Conservation (phyloP, 2,888 invertebrate species). For the Apamea monoglypha region DNA sequence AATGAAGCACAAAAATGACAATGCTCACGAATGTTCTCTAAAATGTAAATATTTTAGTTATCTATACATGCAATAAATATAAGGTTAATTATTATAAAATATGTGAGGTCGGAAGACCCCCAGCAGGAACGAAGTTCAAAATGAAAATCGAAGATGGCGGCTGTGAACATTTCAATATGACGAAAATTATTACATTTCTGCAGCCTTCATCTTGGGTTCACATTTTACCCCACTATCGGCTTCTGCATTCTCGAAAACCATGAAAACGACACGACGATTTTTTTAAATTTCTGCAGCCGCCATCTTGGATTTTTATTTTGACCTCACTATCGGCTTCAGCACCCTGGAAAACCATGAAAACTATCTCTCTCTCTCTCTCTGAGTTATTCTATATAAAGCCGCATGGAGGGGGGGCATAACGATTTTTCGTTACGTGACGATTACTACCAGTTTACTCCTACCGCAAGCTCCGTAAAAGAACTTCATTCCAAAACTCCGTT, state of each 20-base stretch:
- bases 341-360: too few relatives aligned
- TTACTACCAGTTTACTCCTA: too few relatives aligned
- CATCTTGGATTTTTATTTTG: not conserved
- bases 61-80: not conserved
- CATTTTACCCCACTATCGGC: not conserved
- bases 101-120: not conserved
- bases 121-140: not conserved
- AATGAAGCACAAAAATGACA: not conserved
- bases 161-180: not conserved
- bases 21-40: not conserved
- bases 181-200: not conserved
- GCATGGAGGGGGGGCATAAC: too few relatives aligned
- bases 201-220: not conserved
- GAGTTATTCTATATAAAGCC: too few relatives aligned
- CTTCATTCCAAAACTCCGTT: not conserved
- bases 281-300: too few relatives aligned
- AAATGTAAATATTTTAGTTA: not conserved
- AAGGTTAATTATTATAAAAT: not conserved
- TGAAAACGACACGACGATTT: too few relatives aligned
- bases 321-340: not conserved
- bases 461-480: not conserved
- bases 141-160: not conserved
- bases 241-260: too few relatives aligned
- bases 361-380: too few relatives aligned
- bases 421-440: too few relatives aligned